These are phyloP conservation scores for Lemur catta DNA, from an alignment of 2,797 vertebrate genomes.

Conservation along the genomic window DNA sequence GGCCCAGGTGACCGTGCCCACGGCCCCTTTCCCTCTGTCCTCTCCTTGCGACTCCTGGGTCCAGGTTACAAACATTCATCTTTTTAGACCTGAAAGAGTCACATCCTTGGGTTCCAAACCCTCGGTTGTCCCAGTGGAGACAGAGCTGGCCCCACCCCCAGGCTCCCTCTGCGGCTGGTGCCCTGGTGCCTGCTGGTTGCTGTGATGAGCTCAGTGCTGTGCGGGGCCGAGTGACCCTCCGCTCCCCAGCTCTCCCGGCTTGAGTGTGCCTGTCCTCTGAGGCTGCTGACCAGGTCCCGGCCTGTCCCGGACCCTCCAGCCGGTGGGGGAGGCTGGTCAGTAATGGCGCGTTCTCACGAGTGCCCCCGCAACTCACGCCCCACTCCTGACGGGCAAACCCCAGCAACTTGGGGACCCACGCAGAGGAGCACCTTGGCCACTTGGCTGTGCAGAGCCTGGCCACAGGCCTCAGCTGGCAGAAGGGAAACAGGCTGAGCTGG, in stretches of 20 bases:
- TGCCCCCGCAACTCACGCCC: no score
- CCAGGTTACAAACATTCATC: background rate
- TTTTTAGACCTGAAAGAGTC: background rate
- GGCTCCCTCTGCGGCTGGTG: background rate
- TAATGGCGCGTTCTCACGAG: background rate
- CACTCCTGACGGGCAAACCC: accelerated
- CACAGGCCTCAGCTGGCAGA: background rate
- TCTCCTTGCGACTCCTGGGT: background rate
- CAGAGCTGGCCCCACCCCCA: background rate
- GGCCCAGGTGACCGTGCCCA: background rate
- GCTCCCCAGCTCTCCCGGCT: background rate
- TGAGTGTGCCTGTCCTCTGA: background rate
- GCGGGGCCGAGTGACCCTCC: background rate
- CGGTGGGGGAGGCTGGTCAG: background rate
- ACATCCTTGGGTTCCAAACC: background rate
- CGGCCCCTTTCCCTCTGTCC: background rate
- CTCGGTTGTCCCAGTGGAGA: background rate
- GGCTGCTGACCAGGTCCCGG: background rate
- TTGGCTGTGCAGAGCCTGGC: no score
- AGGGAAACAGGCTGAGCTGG: background rate
- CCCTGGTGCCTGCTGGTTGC: background rate
- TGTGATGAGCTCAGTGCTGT: no score
- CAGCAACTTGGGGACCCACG: background rate
- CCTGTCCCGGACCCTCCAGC: background rate
- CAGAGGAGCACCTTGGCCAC: background rate